phyloP scores from a whole-genome alignment of 2,797 vertebrate genomes.

The Alfaro cultratus region DNA sequence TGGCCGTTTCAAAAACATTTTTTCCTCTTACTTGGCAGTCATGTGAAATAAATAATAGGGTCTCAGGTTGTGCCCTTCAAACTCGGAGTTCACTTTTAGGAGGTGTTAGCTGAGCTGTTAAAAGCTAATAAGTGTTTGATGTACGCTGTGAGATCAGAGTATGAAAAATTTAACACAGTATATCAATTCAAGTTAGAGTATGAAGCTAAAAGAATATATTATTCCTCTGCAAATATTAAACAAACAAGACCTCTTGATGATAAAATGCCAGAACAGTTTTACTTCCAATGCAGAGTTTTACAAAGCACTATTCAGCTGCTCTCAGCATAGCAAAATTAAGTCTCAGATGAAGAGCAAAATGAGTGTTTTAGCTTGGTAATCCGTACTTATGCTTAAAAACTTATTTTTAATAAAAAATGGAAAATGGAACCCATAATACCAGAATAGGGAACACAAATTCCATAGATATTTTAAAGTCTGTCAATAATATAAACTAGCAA shows the following conservation, averaged over 20 bases:
- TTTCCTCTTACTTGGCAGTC: neutral
- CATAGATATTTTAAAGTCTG: no score
- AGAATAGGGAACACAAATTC: no score
- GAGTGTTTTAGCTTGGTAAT: no score
- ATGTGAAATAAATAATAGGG: neutral
- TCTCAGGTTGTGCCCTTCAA: neutral
- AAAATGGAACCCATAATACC: no score
- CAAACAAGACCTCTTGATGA: neutral
- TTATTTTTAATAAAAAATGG: no score
- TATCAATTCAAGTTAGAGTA: neutral
- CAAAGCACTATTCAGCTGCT: neutral
- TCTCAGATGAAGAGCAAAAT: no score
- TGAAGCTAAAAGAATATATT: neutral
- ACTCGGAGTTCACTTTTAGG: neutral
- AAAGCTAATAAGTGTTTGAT: neutral
- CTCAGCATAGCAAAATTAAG: neutral
- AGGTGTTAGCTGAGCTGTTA: neutral
- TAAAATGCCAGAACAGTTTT: neutral
- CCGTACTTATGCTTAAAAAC: no score
- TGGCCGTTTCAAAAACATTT: neutral
- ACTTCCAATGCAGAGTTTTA: neutral
- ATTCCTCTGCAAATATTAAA: neutral
- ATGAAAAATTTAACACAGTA: neutral
- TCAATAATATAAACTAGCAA: no score
- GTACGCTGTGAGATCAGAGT: neutral